A percentile compares a stretch with the other conserved stretches of the same genome.
Evolutionary conservation across 2,797 vertebrate genomes (phyloP).

Genomic region (Hydrolagus colliei): DNA sequence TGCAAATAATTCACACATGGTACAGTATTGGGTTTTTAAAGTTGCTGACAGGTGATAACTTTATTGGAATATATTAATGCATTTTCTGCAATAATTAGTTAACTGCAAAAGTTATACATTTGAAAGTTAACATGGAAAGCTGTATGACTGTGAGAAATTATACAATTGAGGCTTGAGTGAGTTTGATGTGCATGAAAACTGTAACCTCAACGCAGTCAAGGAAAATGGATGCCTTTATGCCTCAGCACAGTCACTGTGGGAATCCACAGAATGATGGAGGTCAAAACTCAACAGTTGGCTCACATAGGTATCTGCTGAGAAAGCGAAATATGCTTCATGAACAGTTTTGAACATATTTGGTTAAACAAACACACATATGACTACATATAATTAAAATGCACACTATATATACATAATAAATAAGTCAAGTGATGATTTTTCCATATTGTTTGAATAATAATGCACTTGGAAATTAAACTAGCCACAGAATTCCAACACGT

Average conservation of each 20-base stretch:
- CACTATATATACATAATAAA: conserved; percentile 38
- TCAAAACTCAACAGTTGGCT: too few relatives aligned
- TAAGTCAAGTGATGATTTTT: conserved; percentile 35
- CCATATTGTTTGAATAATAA: not conserved
- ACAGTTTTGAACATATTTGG: conserved; percentile 34
- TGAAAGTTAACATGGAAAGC: not conserved
- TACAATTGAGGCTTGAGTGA: not conserved
- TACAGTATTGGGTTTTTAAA: not conserved
- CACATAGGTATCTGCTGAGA: not conserved
- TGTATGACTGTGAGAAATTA: not conserved
- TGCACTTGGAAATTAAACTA: not conserved
- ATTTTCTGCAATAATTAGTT: not conserved
- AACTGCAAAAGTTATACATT: not conserved
- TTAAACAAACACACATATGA: conserved; percentile 51
- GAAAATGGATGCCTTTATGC: not conserved
- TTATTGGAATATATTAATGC: not conserved
- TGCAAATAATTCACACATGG: not conserved
- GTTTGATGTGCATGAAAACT: not conserved
- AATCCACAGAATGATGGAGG: not conserved
- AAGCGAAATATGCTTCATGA: not conserved
- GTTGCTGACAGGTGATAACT: not conserved
- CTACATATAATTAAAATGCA: conserved; percentile 40
- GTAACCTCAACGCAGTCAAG: not conserved
- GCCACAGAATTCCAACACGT: not conserved
- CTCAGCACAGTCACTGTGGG: not conserved